A percentile compares a stretch with the other conserved stretches of the same genome.
Conservation (phyloP, 2,797 vertebrate genomes). For the Parauchenoglanis ngamensis region DNA sequence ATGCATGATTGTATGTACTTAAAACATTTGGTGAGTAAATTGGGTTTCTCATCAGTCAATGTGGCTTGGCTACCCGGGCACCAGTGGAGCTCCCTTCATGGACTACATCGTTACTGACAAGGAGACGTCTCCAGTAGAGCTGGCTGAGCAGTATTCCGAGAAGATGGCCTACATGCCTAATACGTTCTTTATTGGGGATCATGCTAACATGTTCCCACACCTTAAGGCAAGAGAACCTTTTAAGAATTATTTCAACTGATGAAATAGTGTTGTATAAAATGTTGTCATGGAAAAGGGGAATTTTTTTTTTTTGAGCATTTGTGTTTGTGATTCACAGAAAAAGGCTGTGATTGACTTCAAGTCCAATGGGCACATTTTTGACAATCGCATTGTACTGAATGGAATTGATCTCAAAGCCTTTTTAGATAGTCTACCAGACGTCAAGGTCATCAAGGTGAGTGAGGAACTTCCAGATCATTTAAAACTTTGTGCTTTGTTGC, state of each 20-base stretch:
- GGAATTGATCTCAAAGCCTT: conserved; percentile 98
- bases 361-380: conserved; percentile 98
- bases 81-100: conserved; percentile 97
- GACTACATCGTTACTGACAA: conserved; percentile 96
- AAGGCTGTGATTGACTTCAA: conserved; percentile 99
- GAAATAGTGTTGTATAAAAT: not conserved
- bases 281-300: no score
- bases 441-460: conserved; percentile 96
- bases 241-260: not conserved
- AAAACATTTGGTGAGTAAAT: not conserved
- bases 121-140: conserved; percentile 92
- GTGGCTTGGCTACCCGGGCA: conserved; percentile 99
- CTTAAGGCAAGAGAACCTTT: conserved; percentile 82
- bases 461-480: not conserved
- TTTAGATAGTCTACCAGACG: conserved; percentile 95
- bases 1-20: not conserved
- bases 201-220: conserved; percentile 99
- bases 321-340: conserved; percentile 78
- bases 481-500: not conserved
- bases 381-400: conserved; percentile 97
- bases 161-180: conserved; percentile 98
- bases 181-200: conserved; percentile 98
- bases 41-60: conserved; percentile 77
- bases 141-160: conserved; percentile 97
- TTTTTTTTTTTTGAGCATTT: not conserved